Evolutionary conservation across 2,888 invertebrate genomes (phyloP), one percentile per base, ranked within the genome.

Genomic region (Trilocha varians): DNA sequence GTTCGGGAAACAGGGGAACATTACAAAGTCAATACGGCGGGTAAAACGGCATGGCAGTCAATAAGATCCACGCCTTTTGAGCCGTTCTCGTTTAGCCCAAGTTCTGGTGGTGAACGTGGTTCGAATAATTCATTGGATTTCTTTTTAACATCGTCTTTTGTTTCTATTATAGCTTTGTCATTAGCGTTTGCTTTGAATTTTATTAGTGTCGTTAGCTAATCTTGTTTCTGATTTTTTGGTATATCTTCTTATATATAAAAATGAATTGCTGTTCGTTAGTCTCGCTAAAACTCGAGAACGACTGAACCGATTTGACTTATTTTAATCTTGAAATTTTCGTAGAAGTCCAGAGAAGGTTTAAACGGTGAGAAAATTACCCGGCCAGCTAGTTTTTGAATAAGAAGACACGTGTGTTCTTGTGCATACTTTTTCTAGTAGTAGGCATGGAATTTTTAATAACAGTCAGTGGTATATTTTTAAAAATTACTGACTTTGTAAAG

Each of bases 1-100:
- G 66, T 78, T 78, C 72, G 73, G 77, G 80, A 82, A 83, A 82
- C 79, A 78, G 78, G 75, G 67, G 75, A 25, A 78, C 78, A 80
- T 83, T 82, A 83, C 75, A 49, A 73, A 79, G 78, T 80, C 79
- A 79, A 82, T 80, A 78, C 65, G 69, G 62, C 62, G 67, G 51
- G 69, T 67, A 67, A 67, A 70, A 64, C 72, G 72, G 69, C 71
- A 62, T 65, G 70, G 70, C 73, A 75, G 72, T 75, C 77, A 75
- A 77, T 78, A 73, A 71, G 76, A 68, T 62, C 64, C 69, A 61
- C 63, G 70, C 34, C 69, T 73, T 72, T 70, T 67, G 69, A 70
- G 64, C 58, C 64, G 59, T 59, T 69, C 74, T 67, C 68, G 67
- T 75, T 70, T 67, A 63, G 65, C 64, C 66, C 70, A 69, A 74